phyloP scores from a whole-genome alignment of 2,888 invertebrate species.

The Blastobasis lacticolella region DNA sequence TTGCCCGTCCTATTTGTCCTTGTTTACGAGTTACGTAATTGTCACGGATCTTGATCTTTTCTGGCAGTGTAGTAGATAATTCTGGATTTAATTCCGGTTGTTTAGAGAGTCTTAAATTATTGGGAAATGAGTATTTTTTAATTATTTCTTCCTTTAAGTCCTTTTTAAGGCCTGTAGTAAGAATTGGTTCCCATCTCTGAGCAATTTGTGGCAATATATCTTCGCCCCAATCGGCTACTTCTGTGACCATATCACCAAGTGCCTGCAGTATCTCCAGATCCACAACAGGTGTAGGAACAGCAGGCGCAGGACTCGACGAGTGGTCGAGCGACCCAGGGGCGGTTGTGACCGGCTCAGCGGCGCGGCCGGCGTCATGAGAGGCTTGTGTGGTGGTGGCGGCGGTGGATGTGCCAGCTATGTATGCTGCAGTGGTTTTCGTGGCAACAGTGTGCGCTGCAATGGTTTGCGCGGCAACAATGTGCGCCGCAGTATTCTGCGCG shows the following conservation, averaged over 20 bases:
- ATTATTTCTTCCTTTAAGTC: not conserved
- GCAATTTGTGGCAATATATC: not conserved
- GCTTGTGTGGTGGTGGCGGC: not conserved
- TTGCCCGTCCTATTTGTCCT: not conserved
- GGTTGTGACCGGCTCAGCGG: not conserved
- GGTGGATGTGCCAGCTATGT: not conserved
- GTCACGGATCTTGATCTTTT: not conserved
- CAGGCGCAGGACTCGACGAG: not conserved
- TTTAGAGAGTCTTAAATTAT: not conserved
- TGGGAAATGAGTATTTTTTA: not conserved
- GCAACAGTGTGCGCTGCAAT: too few species aligned
- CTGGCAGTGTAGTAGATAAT: not conserved
- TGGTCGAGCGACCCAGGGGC: too few species aligned
- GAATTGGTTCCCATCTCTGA: not conserved
- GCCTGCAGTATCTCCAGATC: not conserved
- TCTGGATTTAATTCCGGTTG: not conserved
- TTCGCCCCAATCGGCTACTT: not conserved
- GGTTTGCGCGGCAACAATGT: too few species aligned
- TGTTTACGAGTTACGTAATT: not conserved
- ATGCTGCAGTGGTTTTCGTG: too few species aligned
- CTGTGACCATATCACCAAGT: not conserved
- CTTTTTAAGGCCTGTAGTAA: not conserved
- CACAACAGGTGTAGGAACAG: not conserved
- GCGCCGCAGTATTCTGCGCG: too few species aligned
- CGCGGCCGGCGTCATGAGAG: not conserved